Conservation (phyloP, 2,888 invertebrate genomes). For the Copidosoma aretas region DNA sequence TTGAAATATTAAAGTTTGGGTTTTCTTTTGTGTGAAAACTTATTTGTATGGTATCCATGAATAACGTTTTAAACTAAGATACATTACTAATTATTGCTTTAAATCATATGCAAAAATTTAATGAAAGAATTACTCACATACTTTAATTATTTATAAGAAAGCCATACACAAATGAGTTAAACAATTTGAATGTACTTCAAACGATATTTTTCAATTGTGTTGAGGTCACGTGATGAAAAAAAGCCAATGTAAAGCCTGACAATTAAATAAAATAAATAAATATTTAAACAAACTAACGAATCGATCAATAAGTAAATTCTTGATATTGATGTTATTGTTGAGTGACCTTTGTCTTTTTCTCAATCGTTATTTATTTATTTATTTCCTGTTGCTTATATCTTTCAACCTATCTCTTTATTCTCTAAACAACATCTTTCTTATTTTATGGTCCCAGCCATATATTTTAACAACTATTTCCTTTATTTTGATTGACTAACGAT, state of each 20-base stretch:
- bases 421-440: background rate
- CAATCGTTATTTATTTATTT: background rate
- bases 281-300: slow-evolving; percentile 24
- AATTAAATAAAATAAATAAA: background rate
- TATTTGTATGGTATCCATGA: background rate
- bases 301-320: slow-evolving; percentile 15
- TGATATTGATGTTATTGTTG: slow-evolving; percentile 13
- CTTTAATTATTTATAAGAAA: too few relatives aligned
- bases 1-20: slow-evolving; percentile 6
- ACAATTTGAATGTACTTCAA: background rate
- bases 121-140: too few relatives aligned
- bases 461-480: slow-evolving; percentile 2
- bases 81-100: too few relatives aligned
- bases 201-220: background rate
- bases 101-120: too few relatives aligned
- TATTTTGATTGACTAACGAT: slow-evolving; percentile 31
- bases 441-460: slow-evolving; percentile 24
- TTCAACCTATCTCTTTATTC: background rate
- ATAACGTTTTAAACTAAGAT: background rate
- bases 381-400: background rate
- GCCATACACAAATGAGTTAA: background rate
- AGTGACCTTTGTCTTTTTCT: slow-evolving; percentile 20
- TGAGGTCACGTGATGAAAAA: background rate
- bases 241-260: background rate
- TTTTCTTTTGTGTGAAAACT: background rate